Conservation (phyloP, 1,140 invertebrate genomes). For the Probaryconus sp. region DNA sequence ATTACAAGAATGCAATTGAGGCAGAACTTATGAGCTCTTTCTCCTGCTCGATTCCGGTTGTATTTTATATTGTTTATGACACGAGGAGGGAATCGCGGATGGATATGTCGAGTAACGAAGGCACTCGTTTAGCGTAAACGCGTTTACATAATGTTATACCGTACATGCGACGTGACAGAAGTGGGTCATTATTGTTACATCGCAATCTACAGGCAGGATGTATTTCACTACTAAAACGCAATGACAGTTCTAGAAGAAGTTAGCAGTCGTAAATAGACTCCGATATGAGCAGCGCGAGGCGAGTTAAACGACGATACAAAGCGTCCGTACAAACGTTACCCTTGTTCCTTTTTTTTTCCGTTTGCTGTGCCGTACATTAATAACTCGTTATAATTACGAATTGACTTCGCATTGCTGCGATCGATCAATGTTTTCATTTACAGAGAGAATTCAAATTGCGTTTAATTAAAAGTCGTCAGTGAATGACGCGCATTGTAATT, state of each 20-base stretch:
- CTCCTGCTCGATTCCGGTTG: no score
- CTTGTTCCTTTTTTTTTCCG: neutral
- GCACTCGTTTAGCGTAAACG: conserved; percentile 27
- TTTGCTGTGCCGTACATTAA: conserved; percentile 8
- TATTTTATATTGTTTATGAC: conserved; percentile 21
- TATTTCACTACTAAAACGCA: conserved; percentile 10
- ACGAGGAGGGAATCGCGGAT: conserved; percentile 13
- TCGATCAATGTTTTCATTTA: conserved; percentile 16
- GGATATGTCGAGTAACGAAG: conserved; percentile 29
- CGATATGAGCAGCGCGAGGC: no score
- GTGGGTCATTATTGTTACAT: conserved; percentile 40
- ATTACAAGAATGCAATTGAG: no score
- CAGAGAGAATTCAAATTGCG: neutral
- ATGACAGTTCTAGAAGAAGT: conserved; percentile 24
- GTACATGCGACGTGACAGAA: conserved; percentile 38
- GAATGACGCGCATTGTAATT: neutral
- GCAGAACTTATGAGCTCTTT: no score
- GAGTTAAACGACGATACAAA: neutral
- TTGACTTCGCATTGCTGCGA: neutral
- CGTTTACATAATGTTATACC: conserved; percentile 37
- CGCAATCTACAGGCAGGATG: conserved; percentile 24
- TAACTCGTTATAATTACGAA: conserved; percentile 22
- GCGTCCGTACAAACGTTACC: neutral
- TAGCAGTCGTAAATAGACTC: conserved; percentile 3
- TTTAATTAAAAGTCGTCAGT: conserved; percentile 4